These are phyloP conservation scores for Cyrtorhinus lividipennis DNA, from an alignment of 1,140 invertebrate species.

Conservation along the genomic window DNA sequence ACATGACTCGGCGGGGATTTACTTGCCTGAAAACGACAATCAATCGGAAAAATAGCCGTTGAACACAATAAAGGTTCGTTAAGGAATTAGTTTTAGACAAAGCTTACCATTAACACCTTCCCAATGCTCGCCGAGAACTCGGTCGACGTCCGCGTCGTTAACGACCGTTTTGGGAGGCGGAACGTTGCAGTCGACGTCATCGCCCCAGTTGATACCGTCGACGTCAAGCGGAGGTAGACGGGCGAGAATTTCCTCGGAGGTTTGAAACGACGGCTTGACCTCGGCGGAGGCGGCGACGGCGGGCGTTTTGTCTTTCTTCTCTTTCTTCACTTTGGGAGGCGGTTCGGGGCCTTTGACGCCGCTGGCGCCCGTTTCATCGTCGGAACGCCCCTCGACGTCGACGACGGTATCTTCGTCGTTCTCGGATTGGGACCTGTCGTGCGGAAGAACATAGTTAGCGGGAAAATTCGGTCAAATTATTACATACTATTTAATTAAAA, in stretches of 20 bases:
- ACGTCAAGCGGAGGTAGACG: conserved; percentile 46
- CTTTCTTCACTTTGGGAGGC: not conserved
- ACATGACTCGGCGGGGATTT: no score
- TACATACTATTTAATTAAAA: no score
- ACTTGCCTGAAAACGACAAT: no score
- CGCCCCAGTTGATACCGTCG: conserved; percentile 37
- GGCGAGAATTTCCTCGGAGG: conserved; percentile 37
- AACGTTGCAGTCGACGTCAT: conserved; percentile 35
- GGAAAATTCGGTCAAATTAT: no score
- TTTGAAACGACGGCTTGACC: not conserved
- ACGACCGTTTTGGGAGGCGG: conserved; percentile 25
- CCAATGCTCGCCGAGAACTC: conserved; percentile 33
- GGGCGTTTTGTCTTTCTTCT: not conserved
- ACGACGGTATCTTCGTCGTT: conserved; percentile 23
- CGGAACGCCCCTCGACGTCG: conserved; percentile 3
- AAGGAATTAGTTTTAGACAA: no score
- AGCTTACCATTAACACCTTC: conserved; percentile 47
- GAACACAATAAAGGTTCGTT: no score
- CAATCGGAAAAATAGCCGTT: no score
- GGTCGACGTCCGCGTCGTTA: conserved; percentile 31
- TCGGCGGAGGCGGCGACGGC: not conserved
- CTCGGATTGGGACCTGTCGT: not conserved
- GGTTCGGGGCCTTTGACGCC: not conserved
- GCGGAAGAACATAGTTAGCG: no score
- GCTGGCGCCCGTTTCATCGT: conserved; percentile 7